Evolutionary conservation across 64 coral and sea anemone species (phyloP), one percentile per base, ranked within the genome.

Genomic region (Pocillopora verrucosa): DNA sequence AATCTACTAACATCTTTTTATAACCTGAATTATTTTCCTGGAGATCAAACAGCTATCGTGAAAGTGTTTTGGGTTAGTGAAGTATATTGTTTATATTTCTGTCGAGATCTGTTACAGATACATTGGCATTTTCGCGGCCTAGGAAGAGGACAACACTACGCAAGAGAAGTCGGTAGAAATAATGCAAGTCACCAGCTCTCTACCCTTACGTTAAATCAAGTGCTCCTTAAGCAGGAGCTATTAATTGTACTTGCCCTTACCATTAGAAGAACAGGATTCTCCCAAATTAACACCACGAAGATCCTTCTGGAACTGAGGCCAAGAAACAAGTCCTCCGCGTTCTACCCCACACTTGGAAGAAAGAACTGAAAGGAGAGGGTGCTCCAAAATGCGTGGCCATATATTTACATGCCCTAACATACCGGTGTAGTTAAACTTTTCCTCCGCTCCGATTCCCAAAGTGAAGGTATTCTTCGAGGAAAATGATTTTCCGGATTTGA

Each of bases 271-370:
- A 72, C 88, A 90, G 19, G 72, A 74, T 20, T 61, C 78, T 35
- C 62, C 36, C 5, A 36, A 16, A 37, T 17, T 26, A 9, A 59
- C 36, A 36, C 41, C 63, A 90, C 25, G n/a, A 36, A 2, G n/a
- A 58, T 36, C 75, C 58, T 61, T 13, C 10, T 74, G 81, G 34
- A 83, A 81, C 11, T 15, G 25, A 5, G 74, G 63, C 88, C 88
- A 90, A n/a, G 77, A 75, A 56, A 90, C 56, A 30, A 82, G 41
- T 7, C 82, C 79, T 1, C 88, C 88, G 10, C 77, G 61, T 30
- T 90, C 78, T 2, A 73, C 88, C 67, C 88, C 77, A 79, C 88
- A 90, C 16, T 79, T 64, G 2, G 59, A 58, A 82, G 72, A 72
- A 6, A 90, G 24, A 26, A 75, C 45, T 5, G 64, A 19, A 9